These are phyloP conservation scores for Pygmarrhopalites habei DNA, from an alignment of 1,140 invertebrate genomes.

Conservation along the genomic window DNA sequence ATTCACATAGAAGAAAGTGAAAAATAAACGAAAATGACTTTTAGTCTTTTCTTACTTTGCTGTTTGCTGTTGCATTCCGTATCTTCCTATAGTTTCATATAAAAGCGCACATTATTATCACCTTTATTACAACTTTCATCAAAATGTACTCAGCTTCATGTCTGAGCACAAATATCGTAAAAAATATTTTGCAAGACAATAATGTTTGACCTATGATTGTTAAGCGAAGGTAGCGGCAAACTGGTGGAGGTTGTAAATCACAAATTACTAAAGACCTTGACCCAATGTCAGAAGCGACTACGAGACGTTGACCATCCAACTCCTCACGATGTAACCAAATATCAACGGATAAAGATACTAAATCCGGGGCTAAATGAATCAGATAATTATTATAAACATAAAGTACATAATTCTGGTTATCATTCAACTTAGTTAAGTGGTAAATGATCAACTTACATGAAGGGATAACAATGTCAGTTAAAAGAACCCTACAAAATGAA, in stretches of 20 bases:
- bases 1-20: too few species aligned
- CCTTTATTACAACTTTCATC: too few species aligned
- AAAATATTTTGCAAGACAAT: slow-evolving; percentile 52
- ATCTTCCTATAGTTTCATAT: slow-evolving; percentile 76
- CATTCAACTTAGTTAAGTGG: too few species aligned
- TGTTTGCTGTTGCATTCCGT: too few species aligned
- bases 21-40: too few species aligned
- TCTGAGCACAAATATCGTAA: too few species aligned
- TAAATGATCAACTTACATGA: slow-evolving; percentile 50
- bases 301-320: slow-evolving; percentile 69
- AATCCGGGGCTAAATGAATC: too few species aligned
- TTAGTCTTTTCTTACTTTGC: too few species aligned
- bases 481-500: slow-evolving; percentile 65
- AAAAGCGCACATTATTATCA: too few species aligned
- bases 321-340: slow-evolving; percentile 81
- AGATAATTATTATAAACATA: too few species aligned
- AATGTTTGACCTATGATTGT: slow-evolving; percentile 8
- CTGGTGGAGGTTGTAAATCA: slow-evolving; percentile 78
- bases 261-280: slow-evolving; percentile 71
- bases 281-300: slow-evolving; percentile 76
- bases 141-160: too few species aligned
- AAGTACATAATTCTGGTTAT: too few species aligned
- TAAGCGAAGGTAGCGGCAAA: slow-evolving; percentile 83
- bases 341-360: slow-evolving; percentile 80
- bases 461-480: slow-evolving; percentile 83